These are phyloP conservation scores for Amyelois transitella DNA, from an alignment of 1,140 invertebrate species.

Conservation along the genomic window DNA sequence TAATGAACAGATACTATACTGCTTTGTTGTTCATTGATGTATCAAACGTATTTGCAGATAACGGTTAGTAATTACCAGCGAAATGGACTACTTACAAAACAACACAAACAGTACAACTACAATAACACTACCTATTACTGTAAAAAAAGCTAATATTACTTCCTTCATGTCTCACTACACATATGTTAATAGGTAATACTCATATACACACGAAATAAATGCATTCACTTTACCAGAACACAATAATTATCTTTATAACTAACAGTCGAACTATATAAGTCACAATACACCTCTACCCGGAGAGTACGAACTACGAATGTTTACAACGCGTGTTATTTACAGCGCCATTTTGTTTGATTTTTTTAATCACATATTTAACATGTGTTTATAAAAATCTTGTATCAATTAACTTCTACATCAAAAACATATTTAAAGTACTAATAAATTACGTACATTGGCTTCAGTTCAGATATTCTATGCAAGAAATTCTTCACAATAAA, in stretches of 20 bases:
- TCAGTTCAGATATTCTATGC: too few species aligned
- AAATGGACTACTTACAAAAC: conserved; percentile 66
- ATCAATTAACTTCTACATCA: too few species aligned
- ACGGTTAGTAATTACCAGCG: conserved; percentile 15
- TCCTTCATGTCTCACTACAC: conserved; percentile 61
- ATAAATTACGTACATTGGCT: background rate
- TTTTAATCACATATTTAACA: background rate
- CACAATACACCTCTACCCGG: background rate
- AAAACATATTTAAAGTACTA: background rate
- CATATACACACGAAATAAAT: conserved; percentile 33
- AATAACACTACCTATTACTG: conserved; percentile 64
- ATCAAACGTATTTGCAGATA: background rate
- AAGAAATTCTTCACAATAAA: background rate
- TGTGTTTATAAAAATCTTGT: too few species aligned
- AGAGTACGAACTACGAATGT: conserved; percentile 5
- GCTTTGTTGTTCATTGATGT: too few species aligned
- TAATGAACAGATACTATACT: background rate
- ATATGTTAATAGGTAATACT: conserved; percentile 36
- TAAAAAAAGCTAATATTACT: conserved; percentile 66
- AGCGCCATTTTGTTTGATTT: conserved; percentile 31
- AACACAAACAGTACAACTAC: conserved; percentile 68
- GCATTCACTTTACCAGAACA: conserved; percentile 48
- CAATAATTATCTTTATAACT: conserved; percentile 13
- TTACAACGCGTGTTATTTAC: conserved; percentile 13
- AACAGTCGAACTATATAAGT: conserved; percentile 18